These are phyloP conservation scores for Moxostoma hubbsi DNA, from an alignment of 2,797 vertebrate species.

Conservation along the genomic window DNA sequence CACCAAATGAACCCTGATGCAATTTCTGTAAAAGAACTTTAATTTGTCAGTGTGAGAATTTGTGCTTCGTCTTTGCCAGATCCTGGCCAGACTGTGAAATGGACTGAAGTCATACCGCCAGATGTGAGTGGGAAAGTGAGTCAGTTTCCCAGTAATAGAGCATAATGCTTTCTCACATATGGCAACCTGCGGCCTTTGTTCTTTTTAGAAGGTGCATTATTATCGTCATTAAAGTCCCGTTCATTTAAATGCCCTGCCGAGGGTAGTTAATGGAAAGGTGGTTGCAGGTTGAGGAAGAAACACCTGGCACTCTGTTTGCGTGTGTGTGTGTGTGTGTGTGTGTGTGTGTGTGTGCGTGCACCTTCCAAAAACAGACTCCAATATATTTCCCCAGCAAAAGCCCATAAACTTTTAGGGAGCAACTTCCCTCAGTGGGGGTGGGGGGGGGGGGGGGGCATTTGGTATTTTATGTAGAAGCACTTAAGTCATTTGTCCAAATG, in stretches of 20 bases:
- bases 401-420: constrained; percentile 71
- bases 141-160: constrained; percentile 39
- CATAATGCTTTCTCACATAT: constrained; percentile 37
- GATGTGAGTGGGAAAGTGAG: constrained; percentile 68
- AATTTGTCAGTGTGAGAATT: constrained; percentile 80
- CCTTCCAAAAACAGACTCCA: constrained; percentile 70
- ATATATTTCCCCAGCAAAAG: constrained; percentile 81
- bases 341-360: background rate
- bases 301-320: constrained; percentile 54
- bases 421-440: constrained; percentile 70
- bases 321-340: background rate
- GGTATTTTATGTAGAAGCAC: constrained; percentile 62
- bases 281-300: constrained; percentile 60
- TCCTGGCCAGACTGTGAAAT: constrained; percentile 66
- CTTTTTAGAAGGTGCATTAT: constrained; percentile 45
- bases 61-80: constrained; percentile 66
- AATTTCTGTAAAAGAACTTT: constrained; percentile 72
- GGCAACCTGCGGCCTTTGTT: constrained; percentile 50
- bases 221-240: constrained; percentile 61
- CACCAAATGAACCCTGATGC: constrained; percentile 66
- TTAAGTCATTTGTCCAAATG: constrained; percentile 69
- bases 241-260: constrained; percentile 50
- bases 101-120: constrained; percentile 66
- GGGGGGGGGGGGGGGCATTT: constrained; percentile 75
- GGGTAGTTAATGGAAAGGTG: constrained; percentile 50